Evolutionary conservation across 2,797 vertebrate species (phyloP), one percentile per base, ranked within the genome.

Genomic region (Siniperca obscura): DNA sequence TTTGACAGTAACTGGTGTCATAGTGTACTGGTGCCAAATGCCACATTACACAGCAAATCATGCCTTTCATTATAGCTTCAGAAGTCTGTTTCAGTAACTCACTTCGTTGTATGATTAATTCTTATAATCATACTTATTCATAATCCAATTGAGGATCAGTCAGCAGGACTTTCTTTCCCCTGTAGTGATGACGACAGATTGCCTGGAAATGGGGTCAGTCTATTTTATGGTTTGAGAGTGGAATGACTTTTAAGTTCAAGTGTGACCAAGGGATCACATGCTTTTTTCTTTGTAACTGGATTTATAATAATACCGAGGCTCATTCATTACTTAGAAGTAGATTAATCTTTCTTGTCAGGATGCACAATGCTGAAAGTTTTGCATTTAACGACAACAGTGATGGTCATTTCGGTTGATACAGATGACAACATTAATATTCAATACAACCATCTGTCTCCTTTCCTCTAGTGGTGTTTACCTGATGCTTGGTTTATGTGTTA

Each of bases 271-370:
- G 0, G 55, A 55, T 69, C 62, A 22, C 22, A 52, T 0, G 0
- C 38, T n/a, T 56, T 52, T 81, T 71, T 48, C 46, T 36, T 14
- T 56, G 25, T 19, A 27, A 40, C 3, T 59, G 60, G 71, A 75
- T 73, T 69, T 38, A 9, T 46, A 17, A n/a, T 56, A 22, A 67
- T 56, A 55, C 62, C 5, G 10, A 0, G 12, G 7, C 56, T 76
- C 50, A 38, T 56, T 53, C 44, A 48, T 56, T 71, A n/a, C 55
- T 59, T 30, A 17, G 9, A 50, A 22, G 8, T 44, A 11, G 19
- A 1, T 56, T 13, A 1, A 21, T 48, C 27, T 44, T 52, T 64
- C 27, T 7, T 27, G 21, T 11, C 5, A 9, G 44, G 8, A 48
- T 73, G 57, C 6, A 9, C 9, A 25, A 4, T 19, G 12, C 25